Conservation (phyloP, 30 jellyfish, hydroid and myxozoan genomes). For the Aurelia coerulea region DNA sequence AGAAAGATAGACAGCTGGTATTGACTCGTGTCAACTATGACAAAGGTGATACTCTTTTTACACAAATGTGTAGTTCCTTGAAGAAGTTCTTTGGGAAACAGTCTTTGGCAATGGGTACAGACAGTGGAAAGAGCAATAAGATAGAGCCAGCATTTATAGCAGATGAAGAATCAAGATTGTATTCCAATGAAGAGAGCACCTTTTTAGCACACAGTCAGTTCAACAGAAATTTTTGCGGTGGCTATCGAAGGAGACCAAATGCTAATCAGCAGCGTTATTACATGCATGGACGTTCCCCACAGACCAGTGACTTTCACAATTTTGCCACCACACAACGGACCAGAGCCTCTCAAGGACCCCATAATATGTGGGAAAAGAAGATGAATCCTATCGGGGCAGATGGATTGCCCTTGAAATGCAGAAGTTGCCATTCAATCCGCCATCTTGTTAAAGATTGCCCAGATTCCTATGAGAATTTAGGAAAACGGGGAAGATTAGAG, state of each 20-base stretch:
- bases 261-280: neutral
- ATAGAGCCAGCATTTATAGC: neutral
- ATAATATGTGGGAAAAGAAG: neutral
- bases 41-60: slow-evolving; percentile 5
- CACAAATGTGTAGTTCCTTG: slow-evolving; percentile 19
- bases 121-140: neutral
- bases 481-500: neutral
- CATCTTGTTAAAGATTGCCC: slow-evolving; percentile 45
- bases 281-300: slow-evolving; percentile 3
- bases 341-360: neutral
- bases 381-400: slow-evolving; percentile 46
- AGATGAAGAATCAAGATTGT: neutral
- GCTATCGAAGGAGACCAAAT: neutral
- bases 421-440: slow-evolving; percentile 31
- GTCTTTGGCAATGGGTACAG: slow-evolving; percentile 7
- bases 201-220: neutral
- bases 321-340: neutral
- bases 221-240: slow-evolving; percentile 1
- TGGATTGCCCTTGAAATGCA: slow-evolving; percentile 28
- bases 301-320: slow-evolving; percentile 2
- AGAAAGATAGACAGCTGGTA: slow-evolving; percentile 37
- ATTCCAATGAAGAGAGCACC: neutral
- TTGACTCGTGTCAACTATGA: slow-evolving; percentile 29
- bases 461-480: slow-evolving; percentile 18
- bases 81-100: slow-evolving; percentile 37